Percentiles rank a stretch among this genome's conserved stretches.
These are phyloP conservation scores for Catocala fraxini DNA, from an alignment of 2,888 invertebrate species.

Conservation along the genomic window DNA sequence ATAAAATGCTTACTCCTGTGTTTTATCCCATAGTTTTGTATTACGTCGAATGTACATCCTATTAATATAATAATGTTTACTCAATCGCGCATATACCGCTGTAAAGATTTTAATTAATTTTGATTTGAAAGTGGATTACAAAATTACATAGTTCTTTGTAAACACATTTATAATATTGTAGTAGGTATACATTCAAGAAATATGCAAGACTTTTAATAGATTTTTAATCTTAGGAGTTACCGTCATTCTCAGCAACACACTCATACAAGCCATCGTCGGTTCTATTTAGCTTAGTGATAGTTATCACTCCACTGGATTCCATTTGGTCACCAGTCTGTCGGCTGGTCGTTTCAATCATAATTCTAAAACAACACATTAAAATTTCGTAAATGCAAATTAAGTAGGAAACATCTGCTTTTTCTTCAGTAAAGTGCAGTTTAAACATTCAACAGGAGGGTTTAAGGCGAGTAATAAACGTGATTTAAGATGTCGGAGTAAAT, in stretches of 20 bases:
- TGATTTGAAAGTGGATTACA: no score
- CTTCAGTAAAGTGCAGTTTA: constrained; percentile 13
- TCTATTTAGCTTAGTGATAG: constrained; percentile 89
- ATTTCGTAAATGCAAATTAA: constrained; percentile 23
- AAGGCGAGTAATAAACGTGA: constrained; percentile 23
- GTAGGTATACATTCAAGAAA: no score
- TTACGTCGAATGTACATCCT: no score
- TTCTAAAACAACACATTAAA: constrained; percentile 69
- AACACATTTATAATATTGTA: no score
- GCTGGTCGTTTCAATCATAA: constrained; percentile 88
- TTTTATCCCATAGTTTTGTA: no score
- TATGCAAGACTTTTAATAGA: no score
- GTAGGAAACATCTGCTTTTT: constrained; percentile 23
- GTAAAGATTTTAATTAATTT: no score
- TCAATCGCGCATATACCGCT: no score
- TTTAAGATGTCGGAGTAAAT: constrained; percentile 24
- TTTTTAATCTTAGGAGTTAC: constrained; percentile 49
- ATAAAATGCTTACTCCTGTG: no score
- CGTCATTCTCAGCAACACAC: constrained; percentile 94
- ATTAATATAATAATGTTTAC: no score
- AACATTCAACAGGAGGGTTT: constrained; percentile 19
- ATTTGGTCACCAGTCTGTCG: constrained; percentile 81
- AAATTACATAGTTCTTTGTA: no score
- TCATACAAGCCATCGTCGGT: constrained; percentile 96
- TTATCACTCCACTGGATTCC: constrained; percentile 89